These are phyloP conservation scores for Myxocyprinus asiaticus DNA, from an alignment of 2,113 vertebrate species.

Conservation along the genomic window DNA sequence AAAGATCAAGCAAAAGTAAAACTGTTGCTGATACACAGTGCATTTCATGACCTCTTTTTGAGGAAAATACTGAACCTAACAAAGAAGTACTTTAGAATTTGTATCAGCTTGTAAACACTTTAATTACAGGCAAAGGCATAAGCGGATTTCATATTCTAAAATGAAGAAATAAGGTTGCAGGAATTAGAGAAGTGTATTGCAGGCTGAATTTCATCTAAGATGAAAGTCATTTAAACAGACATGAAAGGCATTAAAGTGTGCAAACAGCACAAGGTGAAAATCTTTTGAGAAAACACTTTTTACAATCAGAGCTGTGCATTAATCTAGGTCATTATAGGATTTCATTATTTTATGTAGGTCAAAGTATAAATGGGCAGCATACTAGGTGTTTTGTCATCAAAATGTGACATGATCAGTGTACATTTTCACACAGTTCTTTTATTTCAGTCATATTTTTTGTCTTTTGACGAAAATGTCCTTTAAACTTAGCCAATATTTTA, in stretches of 20 bases:
- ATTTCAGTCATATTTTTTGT: too few species aligned
- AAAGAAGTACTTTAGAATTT: neutral
- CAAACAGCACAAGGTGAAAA: neutral
- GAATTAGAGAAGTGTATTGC: neutral
- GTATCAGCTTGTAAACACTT: neutral
- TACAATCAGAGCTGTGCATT: too few species aligned
- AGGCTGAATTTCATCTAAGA: neutral
- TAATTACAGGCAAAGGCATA: constrained; percentile 13
- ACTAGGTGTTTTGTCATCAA: too few species aligned
- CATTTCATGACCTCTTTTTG: too few species aligned
- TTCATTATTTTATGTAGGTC: too few species aligned
- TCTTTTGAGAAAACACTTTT: too few species aligned
- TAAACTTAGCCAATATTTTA: too few species aligned
- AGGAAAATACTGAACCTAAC: too few species aligned
- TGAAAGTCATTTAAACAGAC: neutral
- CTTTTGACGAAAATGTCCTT: too few species aligned
- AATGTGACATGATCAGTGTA: neutral
- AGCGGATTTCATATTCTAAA: constrained; percentile 26
- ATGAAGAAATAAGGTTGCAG: neutral
- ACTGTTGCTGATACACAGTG: neutral
- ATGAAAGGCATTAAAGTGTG: neutral
- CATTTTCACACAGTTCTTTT: neutral
- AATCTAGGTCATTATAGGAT: too few species aligned
- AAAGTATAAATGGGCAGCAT: too few species aligned
- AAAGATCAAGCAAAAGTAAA: neutral